phyloP scores from a whole-genome alignment of 2,888 invertebrate species.

The Mallateleia sp. region DNA sequence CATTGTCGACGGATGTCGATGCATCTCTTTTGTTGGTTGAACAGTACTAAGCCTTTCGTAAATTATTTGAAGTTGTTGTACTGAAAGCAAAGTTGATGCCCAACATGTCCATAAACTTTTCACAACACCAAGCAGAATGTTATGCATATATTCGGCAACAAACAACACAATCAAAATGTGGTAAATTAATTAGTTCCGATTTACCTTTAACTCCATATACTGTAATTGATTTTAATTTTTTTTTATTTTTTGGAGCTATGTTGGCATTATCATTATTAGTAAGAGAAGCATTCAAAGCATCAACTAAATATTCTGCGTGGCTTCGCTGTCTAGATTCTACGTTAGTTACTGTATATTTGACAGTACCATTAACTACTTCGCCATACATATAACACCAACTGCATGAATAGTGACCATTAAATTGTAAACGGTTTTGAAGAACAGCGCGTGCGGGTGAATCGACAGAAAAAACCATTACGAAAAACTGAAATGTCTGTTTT shows the following conservation, averaged over 20 bases:
- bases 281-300: no score
- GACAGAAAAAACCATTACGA: constrained; percentile 29
- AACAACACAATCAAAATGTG: constrained; percentile 67
- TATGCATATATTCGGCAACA: constrained; percentile 70
- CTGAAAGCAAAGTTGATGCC: no score
- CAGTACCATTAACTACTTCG: neutral
- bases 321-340: constrained; percentile 6
- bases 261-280: constrained; percentile 45
- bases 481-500: constrained; percentile 12
- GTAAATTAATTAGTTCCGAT: constrained; percentile 21
- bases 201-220: no score
- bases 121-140: constrained; percentile 48
- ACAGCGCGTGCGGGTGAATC: constrained; percentile 47
- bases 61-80: no score
- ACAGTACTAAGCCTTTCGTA: no score
- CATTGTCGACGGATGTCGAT: constrained; percentile 67
- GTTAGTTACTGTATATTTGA: constrained; percentile 34
- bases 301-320: constrained; percentile 49
- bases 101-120: constrained; percentile 53
- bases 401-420: constrained; percentile 64
- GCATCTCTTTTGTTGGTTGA: constrained; percentile 63
- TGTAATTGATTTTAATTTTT: constrained; percentile 33
- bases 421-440: constrained; percentile 63
- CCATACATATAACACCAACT: constrained; percentile 69
- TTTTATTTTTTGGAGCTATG: constrained; percentile 9